Evolutionary conservation across 1,140 invertebrate species (phyloP), one percentile per base, ranked within the genome.

Genomic region (Apolygus lucorum): DNA sequence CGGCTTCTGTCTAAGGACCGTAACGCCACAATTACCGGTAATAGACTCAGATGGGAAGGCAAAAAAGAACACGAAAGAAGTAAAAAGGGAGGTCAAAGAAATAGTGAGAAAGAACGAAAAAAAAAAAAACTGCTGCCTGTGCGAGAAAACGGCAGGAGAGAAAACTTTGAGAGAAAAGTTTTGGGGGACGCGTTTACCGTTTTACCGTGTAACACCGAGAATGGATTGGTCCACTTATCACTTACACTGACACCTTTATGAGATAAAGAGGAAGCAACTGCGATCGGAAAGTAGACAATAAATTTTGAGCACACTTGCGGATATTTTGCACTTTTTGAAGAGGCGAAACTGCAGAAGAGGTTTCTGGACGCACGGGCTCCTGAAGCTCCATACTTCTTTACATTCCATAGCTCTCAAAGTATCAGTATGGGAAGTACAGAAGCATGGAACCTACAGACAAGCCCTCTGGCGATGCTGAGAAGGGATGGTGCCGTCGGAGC

Each of bases 361-460:
- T 8, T 49, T 49, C 34, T n/a, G n/a, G 34, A 49, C 34, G 34
- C 8, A 49, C 8, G 34, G 34, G 34, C 34, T 49, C 34, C 34
- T 49, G 34, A 49, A 49, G 34, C 34, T 49, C 34, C 34, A 49
- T 49, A 49, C 34, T 49, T 49, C 34, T 49, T 49, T 49, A 49
- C 34, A 49, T 49, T 49, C 34, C 34, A 49, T 49, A 49, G 34
- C 34, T 49, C 8, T 17, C 8, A 49, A 49, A 8, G 17, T 11
- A 11, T 49, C 34, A 49, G 34, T 49, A 49, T 49, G 34, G 34
- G 34, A 49, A 49, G 34, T 49, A 49, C 34, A 49, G 34, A 49
- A 49, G 34, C 34, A 49, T 49, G 34, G 34, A 49, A 49, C 34
- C 34, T 49, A 17, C 34, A 49, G 34, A 17, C 34, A 17, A 49